Evolutionary conservation across 2,888 invertebrate species (phyloP), one percentile per base, ranked within the genome.

Genomic region (Zhuqinia jingwanae): DNA sequence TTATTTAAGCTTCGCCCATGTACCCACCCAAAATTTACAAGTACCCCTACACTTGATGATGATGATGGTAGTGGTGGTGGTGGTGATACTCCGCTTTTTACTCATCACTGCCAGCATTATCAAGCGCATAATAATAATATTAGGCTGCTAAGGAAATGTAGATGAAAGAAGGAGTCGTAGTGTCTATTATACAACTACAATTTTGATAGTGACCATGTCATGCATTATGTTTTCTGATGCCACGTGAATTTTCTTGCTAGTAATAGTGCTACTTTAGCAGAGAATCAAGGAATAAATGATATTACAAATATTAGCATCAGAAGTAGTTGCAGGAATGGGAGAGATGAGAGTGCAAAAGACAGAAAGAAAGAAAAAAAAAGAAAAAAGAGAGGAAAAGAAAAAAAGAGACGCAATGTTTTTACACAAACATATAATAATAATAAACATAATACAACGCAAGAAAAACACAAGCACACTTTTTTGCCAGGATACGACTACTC

Each of bases 291-390:
- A 83, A 78, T 85, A 60, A 85, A 85, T 85, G 78, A 78, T 78
- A 78, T 85, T 84, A n/a, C n/a, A n/a, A n/a, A n/a, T n/a, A 85
- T 85, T 78, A 85, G 79, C 85, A 73, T 85, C 85, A 85, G 56
- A 78, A 85, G 60, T 79, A 84, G 84, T 77, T 76, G 83, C 63
- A 73, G 73, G 85, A 70, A 79, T 6, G 45, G 70, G 42, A 53
- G 53, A 58, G 79, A 84, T 58, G 77, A 84, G 75, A 56, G n/a
- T 20, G 73, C 58, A 25, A 50, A 3, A 8, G 36, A 58, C 17
- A 42, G 17, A n/a, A 6, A n/a, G 65, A 30, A 36, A 65, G 63
- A 65, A 6, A 50, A 10, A 50, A 13, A 50, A 10, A 36, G 17
- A 65, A 17, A 65, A 36, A 75, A 76, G 84, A 63, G 83, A 84